Evolutionary conservation across 1,140 invertebrate species (phyloP), one percentile per base, ranked within the genome.

Genomic region (Hormaphis cornu): DNA sequence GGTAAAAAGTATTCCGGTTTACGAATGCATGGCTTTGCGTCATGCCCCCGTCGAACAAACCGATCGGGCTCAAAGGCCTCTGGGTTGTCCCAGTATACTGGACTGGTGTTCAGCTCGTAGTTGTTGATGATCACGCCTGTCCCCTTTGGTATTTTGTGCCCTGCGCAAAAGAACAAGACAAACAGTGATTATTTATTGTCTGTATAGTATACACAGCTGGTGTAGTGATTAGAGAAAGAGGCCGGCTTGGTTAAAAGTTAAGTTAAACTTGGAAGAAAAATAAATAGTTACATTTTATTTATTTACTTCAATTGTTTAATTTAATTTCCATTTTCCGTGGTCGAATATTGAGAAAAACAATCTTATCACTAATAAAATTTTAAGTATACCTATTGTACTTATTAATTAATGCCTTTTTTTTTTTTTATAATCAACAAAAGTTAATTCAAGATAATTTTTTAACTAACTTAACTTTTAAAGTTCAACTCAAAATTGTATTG

Each of bases 101-200:
- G 77, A 12, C 86, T 87, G 73, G 84, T 86, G 75, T 94, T 92
- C 24, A 94, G 75, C 54, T 90, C 86, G 76, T 89, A 91, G 70
- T 91, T 94, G 75, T 95, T 94, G 20, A 94, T 83, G 73, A 95
- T 90, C 0, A 94, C 83, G 44, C 93, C 83, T 0, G 90, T 90
- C 7, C 88, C 89, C 75, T 89, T 88, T 8, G 33, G 3, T 16
- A 69, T 54, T 69, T 54, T 28, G 66, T 40, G 42, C 10, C 50
- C 52, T 69, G 20, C 16, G 28, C 16, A 20, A 61, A 3, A 8
- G n/a, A 1, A 20, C 35, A 33, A 69, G 33, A 44, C n/a, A n/a
- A n/a, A 30, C 16, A 26, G 50, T 53, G 20, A 66, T 16, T n/a
- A n/a, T n/a, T n/a, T n/a, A n/a, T 10, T 42, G 40, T 42, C 9